Conservation (phyloP, 2,113 vertebrate genomes). For the Pygoscelis antarcticus region DNA sequence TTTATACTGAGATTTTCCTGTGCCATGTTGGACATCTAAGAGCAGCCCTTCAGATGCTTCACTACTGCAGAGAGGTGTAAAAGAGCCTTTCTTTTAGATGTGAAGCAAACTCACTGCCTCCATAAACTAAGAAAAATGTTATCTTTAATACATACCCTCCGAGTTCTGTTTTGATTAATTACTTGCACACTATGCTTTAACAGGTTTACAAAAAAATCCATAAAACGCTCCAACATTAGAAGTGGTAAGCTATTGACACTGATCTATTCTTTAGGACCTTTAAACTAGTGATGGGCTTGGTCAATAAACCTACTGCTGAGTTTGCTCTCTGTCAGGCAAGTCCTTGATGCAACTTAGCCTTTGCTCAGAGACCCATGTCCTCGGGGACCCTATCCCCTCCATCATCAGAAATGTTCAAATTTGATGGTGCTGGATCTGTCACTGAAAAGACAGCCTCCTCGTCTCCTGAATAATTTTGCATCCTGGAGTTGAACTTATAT, state of each 20-base stretch:
- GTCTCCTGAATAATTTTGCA: not conserved
- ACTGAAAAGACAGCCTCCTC: not conserved
- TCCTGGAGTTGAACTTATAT: not conserved
- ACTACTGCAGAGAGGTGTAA: not conserved
- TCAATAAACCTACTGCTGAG: not conserved
- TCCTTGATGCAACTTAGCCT: not conserved
- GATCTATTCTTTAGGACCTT: not conserved
- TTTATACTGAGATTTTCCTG: not conserved
- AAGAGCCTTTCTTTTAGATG: not conserved
- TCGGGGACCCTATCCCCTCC: not conserved
- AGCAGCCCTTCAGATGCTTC: not conserved
- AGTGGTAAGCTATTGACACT: not conserved
- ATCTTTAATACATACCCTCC: not conserved
- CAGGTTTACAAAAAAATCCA: not conserved
- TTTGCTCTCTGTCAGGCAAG: not conserved
- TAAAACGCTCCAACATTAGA: not conserved
- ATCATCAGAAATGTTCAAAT: not conserved
- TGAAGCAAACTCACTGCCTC: not conserved
- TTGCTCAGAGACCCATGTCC: not conserved
- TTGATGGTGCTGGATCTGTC: not conserved
- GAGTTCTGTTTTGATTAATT: not conserved
- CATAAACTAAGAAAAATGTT: not conserved
- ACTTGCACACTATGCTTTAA: not conserved
- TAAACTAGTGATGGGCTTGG: not conserved
- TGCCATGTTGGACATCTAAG: fast-evolving